Evolutionary conservation across 2,797 vertebrate species (phyloP).

Genomic region (Emys orbicularis): DNA sequence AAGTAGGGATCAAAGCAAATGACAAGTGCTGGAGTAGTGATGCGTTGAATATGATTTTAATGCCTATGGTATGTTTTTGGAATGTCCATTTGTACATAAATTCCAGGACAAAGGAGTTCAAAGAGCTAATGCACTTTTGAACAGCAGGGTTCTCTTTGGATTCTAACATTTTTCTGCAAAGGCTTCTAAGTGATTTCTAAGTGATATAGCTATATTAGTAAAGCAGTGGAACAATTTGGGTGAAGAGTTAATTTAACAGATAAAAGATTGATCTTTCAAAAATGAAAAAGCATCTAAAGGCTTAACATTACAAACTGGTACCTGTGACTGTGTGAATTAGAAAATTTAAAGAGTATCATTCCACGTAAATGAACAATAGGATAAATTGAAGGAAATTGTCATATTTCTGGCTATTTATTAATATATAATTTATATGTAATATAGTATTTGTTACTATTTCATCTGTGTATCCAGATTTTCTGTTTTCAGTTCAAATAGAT

Average conservation of each 20-base stretch:
- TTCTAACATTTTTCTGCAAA: background rate
- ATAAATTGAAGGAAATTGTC: background rate
- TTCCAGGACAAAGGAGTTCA: background rate
- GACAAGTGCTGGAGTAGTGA: background rate
- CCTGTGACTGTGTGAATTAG: background rate
- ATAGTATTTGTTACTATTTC: background rate
- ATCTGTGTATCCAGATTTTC: background rate
- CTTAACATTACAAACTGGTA: background rate
- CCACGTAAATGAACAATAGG: background rate
- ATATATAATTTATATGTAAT: background rate
- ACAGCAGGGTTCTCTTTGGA: background rate
- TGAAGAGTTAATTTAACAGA: background rate
- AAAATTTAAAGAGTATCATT: background rate
- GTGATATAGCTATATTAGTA: background rate
- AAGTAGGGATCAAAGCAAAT: background rate
- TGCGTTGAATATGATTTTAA: background rate
- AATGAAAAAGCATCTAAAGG: conserved; percentile 11
- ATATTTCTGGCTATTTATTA: background rate
- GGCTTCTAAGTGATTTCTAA: background rate
- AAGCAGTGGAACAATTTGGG: background rate
- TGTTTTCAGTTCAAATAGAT: background rate
- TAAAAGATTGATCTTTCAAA: background rate
- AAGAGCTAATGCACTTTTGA: background rate
- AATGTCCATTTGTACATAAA: background rate
- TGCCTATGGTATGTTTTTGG: background rate